A percentile compares a stretch with the other conserved stretches of the same genome.
These are phyloP conservation scores for Oreortyx pictus DNA, from an alignment of 2,797 vertebrate species.

Conservation along the genomic window DNA sequence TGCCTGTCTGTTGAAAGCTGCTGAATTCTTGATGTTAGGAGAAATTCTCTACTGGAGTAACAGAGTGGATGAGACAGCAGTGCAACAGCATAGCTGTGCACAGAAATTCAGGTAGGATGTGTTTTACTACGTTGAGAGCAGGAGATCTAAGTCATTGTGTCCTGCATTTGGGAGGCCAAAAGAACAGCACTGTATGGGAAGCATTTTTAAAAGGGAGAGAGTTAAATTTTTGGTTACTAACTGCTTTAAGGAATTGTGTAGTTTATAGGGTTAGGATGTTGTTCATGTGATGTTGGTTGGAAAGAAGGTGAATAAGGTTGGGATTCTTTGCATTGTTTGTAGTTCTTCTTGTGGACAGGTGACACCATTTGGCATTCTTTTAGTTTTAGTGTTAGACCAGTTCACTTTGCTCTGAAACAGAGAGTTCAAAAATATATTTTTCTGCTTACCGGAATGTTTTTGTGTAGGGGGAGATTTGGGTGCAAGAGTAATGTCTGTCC, in stretches of 20 bases:
- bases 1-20: neutral
- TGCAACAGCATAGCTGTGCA: neutral
- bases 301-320: neutral
- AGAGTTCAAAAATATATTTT: neutral
- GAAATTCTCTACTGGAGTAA: neutral
- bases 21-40: neutral
- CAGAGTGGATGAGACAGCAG: neutral
- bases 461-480: neutral
- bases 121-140: neutral
- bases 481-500: neutral
- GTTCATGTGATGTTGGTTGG: neutral
- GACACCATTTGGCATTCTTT: conserved; percentile 5
- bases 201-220: neutral
- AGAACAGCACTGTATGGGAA: neutral
- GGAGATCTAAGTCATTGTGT: neutral
- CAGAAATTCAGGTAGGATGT: neutral
- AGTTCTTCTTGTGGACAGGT: neutral
- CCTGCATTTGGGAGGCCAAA: neutral
- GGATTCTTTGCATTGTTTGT: neutral
- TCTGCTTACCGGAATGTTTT: neutral
- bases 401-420: neutral
- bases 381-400: neutral
- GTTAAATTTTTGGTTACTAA: neutral
- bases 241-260: neutral
- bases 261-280: neutral